phyloP scores from a whole-genome alignment of 2,797 vertebrate species.

The Labroides dimidiatus region DNA sequence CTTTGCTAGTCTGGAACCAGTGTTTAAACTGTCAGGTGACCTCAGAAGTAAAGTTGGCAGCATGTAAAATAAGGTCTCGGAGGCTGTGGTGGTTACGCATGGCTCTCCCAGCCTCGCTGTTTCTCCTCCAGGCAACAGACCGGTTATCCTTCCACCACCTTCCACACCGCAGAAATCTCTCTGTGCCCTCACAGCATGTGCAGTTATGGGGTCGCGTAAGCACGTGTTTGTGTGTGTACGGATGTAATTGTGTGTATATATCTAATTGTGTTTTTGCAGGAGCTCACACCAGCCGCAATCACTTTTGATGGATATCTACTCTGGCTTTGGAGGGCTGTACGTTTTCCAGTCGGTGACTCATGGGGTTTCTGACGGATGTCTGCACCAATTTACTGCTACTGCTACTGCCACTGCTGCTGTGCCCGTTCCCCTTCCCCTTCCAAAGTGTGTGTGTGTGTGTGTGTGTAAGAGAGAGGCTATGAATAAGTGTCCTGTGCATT shows the following conservation, averaged over 20 bases:
- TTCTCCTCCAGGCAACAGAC: constrained; percentile 38
- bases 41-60: constrained; percentile 40
- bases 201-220: constrained; percentile 28
- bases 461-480: constrained; percentile 50
- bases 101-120: constrained; percentile 30
- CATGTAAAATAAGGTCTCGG: constrained; percentile 29
- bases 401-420: constrained; percentile 59
- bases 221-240: constrained; percentile 42
- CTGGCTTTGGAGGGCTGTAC: constrained; percentile 72
- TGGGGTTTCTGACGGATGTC: constrained; percentile 79
- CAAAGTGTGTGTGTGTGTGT: constrained; percentile 34
- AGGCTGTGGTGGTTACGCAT: constrained; percentile 37
- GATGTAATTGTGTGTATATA: constrained; percentile 64
- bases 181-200: constrained; percentile 37
- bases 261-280: constrained; percentile 70
- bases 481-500: constrained; percentile 79
- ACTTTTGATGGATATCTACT: constrained; percentile 82
- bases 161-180: constrained; percentile 51
- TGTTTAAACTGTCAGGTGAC: constrained; percentile 61
- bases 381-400: constrained; percentile 81
- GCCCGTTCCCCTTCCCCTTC: constrained; percentile 70
- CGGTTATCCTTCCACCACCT: constrained; percentile 45
- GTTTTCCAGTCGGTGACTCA: constrained; percentile 82
- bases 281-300: constrained; percentile 69
- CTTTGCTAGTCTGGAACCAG: constrained; percentile 20